These are phyloP conservation scores for cat (Felis catus) DNA, from an alignment of 2,113 vertebrate genomes.

Conservation along the genomic window F.catus_Fca126_mat1.0 CM031420.1:78165001-78165500, in stretches of 20 bases:
- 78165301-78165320: neutral
- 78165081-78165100: neutral
- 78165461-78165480: neutral
- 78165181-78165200: neutral
- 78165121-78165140: neutral
- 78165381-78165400: neutral
- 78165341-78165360: neutral
- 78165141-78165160: slow-evolving; percentile 16
- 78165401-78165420: neutral
- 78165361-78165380: neutral
- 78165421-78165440: neutral
- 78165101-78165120: neutral
- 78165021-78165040: neutral
- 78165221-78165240: neutral
- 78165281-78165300: neutral
- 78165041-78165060: neutral
- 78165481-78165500: neutral
- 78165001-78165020: neutral
- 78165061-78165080: neutral
- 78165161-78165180: neutral
- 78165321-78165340: neutral
- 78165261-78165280: neutral
- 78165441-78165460: neutral
- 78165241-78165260: neutral
- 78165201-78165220: neutral